Base-by-base conservation (phyloP, 92 coral and sea anemone species). In the Anthopleura xanthogrammica region DNA sequence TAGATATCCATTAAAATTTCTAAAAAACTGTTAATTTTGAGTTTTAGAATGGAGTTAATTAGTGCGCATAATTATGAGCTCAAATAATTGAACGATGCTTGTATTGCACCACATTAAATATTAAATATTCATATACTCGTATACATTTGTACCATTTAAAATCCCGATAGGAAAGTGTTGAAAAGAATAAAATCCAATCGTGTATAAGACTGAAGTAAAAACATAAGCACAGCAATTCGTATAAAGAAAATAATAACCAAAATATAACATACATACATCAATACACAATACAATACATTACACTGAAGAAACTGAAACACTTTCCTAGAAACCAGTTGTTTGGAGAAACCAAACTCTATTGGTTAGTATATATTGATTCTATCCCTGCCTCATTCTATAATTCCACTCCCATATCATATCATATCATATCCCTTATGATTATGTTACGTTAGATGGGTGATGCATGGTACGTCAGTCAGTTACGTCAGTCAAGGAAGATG, bases 401-500 rank as follows among this genome's bases (percentile, higher is more conserved):
- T 62, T 16, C 17, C 36, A 1, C 1, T 13, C 58, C 58, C 16
- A 54, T 54, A 29, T 62, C 23, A n/a, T 62, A 62, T 62, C 29
- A 20, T 7, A 4, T 20, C 11, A 68, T 64, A 64, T n/a, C 9
- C 40, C 8, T 1, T 64, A 20, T 20, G 12, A 80, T 2, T 66
- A 20, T 29, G 41, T 3, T 66, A 42, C 52, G 84, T 23, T 52
- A 24, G 13, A 52, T 48, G 58, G 36, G 8, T 79, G 29, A 22
- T 58, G 20, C 29, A 2, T 42, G 74, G 22, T 23, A 43, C 72
- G 82, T 24, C 82, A 79, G 36, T 29, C 36, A 46, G 50, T 46
- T 80, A 20, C 52, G 50, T 50, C 77, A 57, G 41, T 39, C 82
- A 64, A 60, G 16, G 77, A 81, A 60, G 77, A 81, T 70, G 84